These are phyloP conservation scores for Tetranychus truncatus DNA, from an alignment of 2,888 invertebrate species.

Conservation along the genomic window DNA sequence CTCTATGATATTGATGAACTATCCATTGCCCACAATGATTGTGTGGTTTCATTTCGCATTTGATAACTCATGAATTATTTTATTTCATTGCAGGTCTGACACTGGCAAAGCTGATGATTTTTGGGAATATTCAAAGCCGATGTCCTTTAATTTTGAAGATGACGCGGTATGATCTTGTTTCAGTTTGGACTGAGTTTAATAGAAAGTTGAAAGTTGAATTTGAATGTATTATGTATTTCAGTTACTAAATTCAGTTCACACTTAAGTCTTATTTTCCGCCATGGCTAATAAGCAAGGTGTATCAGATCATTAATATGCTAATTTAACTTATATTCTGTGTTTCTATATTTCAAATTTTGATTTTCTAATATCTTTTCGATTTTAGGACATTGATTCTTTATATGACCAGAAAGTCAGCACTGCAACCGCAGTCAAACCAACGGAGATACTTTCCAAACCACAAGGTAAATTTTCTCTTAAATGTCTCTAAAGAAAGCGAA, in stretches of 20 bases:
- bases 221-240: too few relatives aligned
- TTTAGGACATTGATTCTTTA: not conserved
- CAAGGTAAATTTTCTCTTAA: not conserved
- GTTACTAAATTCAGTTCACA: too few relatives aligned
- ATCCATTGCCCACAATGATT: too few relatives aligned
- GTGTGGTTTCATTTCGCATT: too few relatives aligned
- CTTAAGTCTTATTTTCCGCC: too few relatives aligned
- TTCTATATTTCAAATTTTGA: not conserved
- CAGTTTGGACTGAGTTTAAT: too few relatives aligned
- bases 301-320: too few relatives aligned
- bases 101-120: not conserved
- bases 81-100: not conserved
- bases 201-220: too few relatives aligned
- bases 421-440: not conserved
- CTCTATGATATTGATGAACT: too few relatives aligned
- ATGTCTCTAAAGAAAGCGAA: not conserved
- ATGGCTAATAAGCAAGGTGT: too few relatives aligned
- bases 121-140: constrained; percentile 8
- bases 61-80: not conserved
- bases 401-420: not conserved
- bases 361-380: not conserved
- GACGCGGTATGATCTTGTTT: not conserved
- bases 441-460: not conserved
- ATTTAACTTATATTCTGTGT: not conserved
- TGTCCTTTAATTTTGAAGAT: constrained; percentile 11